Conservation (phyloP, 2,797 vertebrate genomes). For the Crenuchus spilurus region DNA sequence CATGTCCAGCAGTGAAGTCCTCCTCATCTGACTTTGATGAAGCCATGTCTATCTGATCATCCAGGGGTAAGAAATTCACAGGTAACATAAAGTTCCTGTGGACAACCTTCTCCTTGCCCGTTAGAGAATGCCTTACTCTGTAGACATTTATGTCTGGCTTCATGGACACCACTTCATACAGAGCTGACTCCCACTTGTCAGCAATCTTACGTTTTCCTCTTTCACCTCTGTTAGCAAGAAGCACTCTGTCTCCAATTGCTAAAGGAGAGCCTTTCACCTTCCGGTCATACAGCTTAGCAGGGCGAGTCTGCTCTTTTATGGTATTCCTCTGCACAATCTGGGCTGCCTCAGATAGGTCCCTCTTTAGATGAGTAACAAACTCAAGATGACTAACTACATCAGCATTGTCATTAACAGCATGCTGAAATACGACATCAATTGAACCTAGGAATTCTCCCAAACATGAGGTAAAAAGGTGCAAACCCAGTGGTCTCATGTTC, state of each 20-base stretch:
- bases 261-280: slow-evolving; percentile 35
- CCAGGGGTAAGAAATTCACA: too few relatives aligned
- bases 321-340: slow-evolving; percentile 15
- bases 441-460: slow-evolving; percentile 26
- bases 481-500: slow-evolving; percentile 25
- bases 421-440: slow-evolving; percentile 21
- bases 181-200: slow-evolving; percentile 33
- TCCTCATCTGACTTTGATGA: background rate
- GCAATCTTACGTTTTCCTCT: slow-evolving; percentile 30
- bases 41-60: background rate
- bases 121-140: slow-evolving; percentile 16
- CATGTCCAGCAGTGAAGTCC: background rate
- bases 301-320: slow-evolving; percentile 15
- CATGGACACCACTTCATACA: slow-evolving; percentile 17
- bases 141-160: slow-evolving; percentile 38
- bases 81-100: too few relatives aligned
- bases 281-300: slow-evolving; percentile 12
- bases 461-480: slow-evolving; percentile 39
- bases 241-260: slow-evolving; percentile 31
- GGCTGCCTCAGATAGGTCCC: slow-evolving; percentile 1
- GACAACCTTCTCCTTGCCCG: slow-evolving; percentile 27
- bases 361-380: slow-evolving; percentile 18
- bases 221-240: slow-evolving; percentile 26
- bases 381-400: slow-evolving; percentile 19
- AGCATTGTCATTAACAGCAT: slow-evolving; percentile 4